Conservation (phyloP, 2,797 vertebrate genomes). For the Malacoraja senta region DNA sequence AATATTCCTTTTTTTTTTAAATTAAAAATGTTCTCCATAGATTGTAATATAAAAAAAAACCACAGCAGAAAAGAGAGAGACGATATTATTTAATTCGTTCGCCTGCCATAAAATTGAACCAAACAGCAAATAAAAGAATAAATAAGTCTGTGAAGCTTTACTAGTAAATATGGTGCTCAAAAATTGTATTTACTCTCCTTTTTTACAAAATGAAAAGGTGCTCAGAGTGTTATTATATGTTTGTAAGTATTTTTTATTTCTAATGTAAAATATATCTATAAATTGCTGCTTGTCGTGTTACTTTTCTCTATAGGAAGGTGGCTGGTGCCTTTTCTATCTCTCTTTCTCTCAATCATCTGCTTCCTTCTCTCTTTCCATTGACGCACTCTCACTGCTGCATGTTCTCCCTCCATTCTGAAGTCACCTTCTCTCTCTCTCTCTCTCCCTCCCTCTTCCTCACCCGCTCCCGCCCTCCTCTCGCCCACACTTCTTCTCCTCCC, state of each 20-base stretch:
- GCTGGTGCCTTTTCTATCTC: background rate
- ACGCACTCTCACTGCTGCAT: background rate
- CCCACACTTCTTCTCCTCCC: background rate
- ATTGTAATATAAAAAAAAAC: conserved; percentile 31
- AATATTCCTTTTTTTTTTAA: background rate
- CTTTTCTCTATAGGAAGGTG: conserved; percentile 39
- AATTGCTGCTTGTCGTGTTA: conserved; percentile 59
- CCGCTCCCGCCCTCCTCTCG: no score
- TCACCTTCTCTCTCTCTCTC: background rate
- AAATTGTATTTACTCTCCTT: conserved; percentile 40
- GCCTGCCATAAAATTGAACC: background rate
- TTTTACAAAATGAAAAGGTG: conserved; percentile 51
- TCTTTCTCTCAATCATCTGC: conserved; percentile 14
- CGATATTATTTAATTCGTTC: conserved; percentile 24
- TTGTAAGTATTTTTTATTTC: conserved; percentile 70
- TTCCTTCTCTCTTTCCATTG: background rate
- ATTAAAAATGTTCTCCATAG: conserved; percentile 27
- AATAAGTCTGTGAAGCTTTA: conserved; percentile 42
- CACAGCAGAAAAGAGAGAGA: background rate
- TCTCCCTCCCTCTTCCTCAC: no score
- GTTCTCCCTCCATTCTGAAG: background rate
- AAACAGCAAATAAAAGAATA: conserved; percentile 30
- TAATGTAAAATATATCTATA: conserved; percentile 78
- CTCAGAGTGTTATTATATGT: conserved; percentile 65
- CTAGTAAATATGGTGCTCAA: conserved; percentile 43